Evolutionary conservation across 2,888 invertebrate genomes (phyloP), one percentile per base, ranked within the genome.

Genomic region (Microctonus brassicae): DNA sequence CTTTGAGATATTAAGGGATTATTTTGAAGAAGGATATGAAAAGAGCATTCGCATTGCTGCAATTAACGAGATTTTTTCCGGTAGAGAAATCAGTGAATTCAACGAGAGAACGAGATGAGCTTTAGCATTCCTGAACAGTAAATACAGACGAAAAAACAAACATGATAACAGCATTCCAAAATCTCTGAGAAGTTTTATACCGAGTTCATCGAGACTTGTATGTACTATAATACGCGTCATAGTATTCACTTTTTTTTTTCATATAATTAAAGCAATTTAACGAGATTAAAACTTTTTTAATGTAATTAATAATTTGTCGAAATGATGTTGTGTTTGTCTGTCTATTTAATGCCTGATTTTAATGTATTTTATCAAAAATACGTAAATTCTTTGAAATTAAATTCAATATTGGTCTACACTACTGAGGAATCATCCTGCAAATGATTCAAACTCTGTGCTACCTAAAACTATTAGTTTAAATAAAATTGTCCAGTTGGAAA

Each of bases 101-200:
- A 17, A 34, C 10, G 53, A 24, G 5, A 29, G 20, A 22, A 34
- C 2, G 36, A 42, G 26, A 39, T 4, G 7, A 36, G 22, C 20
- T 64, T 33, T 34, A n/a, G 53, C 53, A 64, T 64, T 17, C 53
- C 52, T 9, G 53, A 64, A 64, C 53, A 64, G 53, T 52, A 64
- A 64, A 64, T 53, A 64, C 53, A 53, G 53, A 64, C 53, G 34
- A 26, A 53, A 64, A 64, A 64, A 53, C 36, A 64, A 64, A 64
- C 64, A 64, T 64, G 53, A 52, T 53, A 53, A 33, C 39, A 33
- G 34, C 34, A 64, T 64, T 64, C 36, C 22, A 55, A 52, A 53
- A 52, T 53, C 34, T 64, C 34, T 22, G 36, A n/a, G n/a, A 24
- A 53, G 52, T 26, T 64, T 64, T 34, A 52, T 20, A 52, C 22